Evolutionary conservation across 1,140 invertebrate genomes (phyloP).

Genomic region (Heliothis virescens): DNA sequence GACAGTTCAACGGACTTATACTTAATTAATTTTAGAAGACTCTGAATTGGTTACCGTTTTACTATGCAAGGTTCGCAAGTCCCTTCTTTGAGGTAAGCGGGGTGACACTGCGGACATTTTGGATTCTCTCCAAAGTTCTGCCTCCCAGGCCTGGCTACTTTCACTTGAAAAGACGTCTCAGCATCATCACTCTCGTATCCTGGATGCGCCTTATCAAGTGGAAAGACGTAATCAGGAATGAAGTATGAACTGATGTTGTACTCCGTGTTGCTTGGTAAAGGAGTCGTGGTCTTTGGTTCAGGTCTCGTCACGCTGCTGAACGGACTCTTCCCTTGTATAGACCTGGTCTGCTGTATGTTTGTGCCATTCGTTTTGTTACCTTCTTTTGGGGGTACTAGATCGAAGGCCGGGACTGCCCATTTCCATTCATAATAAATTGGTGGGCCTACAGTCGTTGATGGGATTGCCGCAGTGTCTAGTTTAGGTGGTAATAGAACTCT

Average conservation of each 20-base stretch:
- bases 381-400: slow-evolving; percentile 84
- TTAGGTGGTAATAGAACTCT: slow-evolving; percentile 77
- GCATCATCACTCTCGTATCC: slow-evolving; percentile 86
- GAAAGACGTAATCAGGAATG: slow-evolving; percentile 87
- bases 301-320: slow-evolving; percentile 65
- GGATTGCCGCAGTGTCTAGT: slow-evolving; percentile 64
- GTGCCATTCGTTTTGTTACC: slow-evolving; percentile 65
- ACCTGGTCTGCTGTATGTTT: slow-evolving; percentile 49
- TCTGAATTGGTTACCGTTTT: slow-evolving; percentile 71
- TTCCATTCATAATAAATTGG: slow-evolving; percentile 89
- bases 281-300: slow-evolving; percentile 59
- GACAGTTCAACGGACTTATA: slow-evolving; percentile 33
- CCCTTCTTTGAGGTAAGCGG: slow-evolving; percentile 86
- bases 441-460: slow-evolving; percentile 87
- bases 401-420: slow-evolving; percentile 87
- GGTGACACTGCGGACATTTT: slow-evolving; percentile 87
- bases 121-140: slow-evolving; percentile 87
- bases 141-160: slow-evolving; percentile 81
- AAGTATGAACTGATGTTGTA: slow-evolving; percentile 83
- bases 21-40: slow-evolving; percentile 5
- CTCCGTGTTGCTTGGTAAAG: slow-evolving; percentile 69
- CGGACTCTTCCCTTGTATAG: slow-evolving; percentile 61
- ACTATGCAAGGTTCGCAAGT: slow-evolving; percentile 87
- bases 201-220: slow-evolving; percentile 85
- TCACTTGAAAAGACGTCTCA: slow-evolving; percentile 87